Conservation (phyloP, 2,888 invertebrate species). For the Drosophila borealis region DNA sequence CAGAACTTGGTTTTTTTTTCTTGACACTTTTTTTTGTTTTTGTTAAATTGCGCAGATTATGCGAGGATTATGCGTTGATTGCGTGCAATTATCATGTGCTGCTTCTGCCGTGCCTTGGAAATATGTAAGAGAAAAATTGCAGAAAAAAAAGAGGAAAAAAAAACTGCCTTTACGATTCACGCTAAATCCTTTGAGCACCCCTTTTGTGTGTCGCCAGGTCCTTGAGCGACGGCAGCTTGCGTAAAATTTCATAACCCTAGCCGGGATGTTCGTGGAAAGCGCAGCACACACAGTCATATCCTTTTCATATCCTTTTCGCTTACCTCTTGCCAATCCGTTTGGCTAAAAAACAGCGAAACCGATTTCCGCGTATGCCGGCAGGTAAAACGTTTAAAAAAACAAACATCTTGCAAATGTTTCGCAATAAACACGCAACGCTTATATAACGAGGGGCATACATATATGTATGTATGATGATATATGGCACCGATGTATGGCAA, state of each 20-base stretch:
- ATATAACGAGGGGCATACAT: conserved; percentile 61
- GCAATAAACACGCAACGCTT: conserved; percentile 66
- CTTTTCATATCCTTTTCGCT: conserved; percentile 69
- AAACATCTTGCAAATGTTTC: conserved; percentile 46
- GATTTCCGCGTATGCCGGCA: conserved; percentile 62
- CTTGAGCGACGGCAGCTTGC: conserved; percentile 64
- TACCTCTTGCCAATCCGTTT: conserved; percentile 82
- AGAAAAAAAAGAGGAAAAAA: neutral
- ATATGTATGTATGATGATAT: neutral
- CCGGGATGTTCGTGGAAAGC: conserved; percentile 49
- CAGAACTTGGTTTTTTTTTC: conserved; percentile 7
- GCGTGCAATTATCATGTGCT: conserved; percentile 59
- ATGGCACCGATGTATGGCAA: neutral
- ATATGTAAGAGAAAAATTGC: neutral
- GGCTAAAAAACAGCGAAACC: conserved; percentile 61
- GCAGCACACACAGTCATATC: neutral
- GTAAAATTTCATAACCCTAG: conserved; percentile 81
- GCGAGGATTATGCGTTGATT: conserved; percentile 74
- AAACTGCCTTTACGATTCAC: conserved; percentile 51
- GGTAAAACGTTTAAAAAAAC: conserved; percentile 34
- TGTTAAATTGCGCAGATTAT: conserved; percentile 67
- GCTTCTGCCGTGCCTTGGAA: conserved; percentile 34
- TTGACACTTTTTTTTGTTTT: conserved; percentile 11
- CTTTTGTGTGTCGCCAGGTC: conserved; percentile 49
- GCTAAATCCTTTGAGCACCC: conserved; percentile 74